Base-by-base conservation (phyloP, 2,797 vertebrate genomes). In the Tapera naevia region DNA sequence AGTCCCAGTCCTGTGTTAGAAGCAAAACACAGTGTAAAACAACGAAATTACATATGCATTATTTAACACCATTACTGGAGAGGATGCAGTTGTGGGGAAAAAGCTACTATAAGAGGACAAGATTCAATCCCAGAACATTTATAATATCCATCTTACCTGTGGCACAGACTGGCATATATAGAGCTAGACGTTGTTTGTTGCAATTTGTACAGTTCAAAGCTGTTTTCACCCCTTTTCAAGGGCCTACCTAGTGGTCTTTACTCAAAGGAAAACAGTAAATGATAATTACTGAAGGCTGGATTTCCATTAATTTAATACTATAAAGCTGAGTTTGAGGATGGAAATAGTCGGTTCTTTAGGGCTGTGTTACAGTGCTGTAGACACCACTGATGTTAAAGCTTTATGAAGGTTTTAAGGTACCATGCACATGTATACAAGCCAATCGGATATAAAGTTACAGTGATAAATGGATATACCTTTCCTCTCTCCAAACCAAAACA, bases 61-160 rank as follows among this genome's bases (percentile, higher is more conserved):
- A 96, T 96, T 98, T 94, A 97, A 93, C 72, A 89, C 41, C 56
- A 72, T 95, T 95, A 92, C 92, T 96, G 80, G 74, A 94, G 74
- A 95, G 60, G 93, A 96, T 58, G 89, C 71, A 92, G 79, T 51
- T 66, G 66, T 81, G 50, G 48, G 73, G 73, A 75, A 92, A 94
- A 91, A 93, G 32, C 53, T 92, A 17, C 72, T 84, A 51, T 48
- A 70, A 88, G 78, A 95, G 60, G 74, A 91, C 72, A 71, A 93
- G 91, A 81, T 33, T 51, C 54, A 88, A 88, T 95, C 91, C 89
- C 71, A 88, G 51, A 92, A 54, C 91, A 87, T 89, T 91, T 94
- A 80, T 78, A 91, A 79, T 66, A 82, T 43, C 80, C 32, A 22
- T 75, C 78, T 96, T 95, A 93, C 91, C 93, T 73, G 67, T 88